phyloP scores from a whole-genome alignment of 2,797 vertebrate genomes.

The Darevskia mixta region DNA sequence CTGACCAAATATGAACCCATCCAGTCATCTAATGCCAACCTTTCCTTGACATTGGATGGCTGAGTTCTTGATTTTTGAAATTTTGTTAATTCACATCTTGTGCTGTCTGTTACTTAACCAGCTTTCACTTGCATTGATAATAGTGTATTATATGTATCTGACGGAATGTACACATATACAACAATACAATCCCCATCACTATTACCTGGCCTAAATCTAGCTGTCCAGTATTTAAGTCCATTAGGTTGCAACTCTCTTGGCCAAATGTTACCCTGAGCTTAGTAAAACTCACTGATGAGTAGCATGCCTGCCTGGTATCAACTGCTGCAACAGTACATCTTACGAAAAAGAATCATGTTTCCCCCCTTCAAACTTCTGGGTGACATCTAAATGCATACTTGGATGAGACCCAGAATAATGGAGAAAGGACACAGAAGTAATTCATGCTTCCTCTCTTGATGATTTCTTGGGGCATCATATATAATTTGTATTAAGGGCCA shows the following conservation, averaged over 20 bases:
- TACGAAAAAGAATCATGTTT: background rate
- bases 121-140: background rate
- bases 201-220: background rate
- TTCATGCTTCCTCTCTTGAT: background rate
- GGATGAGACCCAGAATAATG: background rate
- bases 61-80: constrained; percentile 42
- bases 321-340: background rate
- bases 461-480: background rate
- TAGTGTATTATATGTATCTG: constrained; percentile 15
- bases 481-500: background rate
- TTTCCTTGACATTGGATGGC: constrained; percentile 59
- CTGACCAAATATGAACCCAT: constrained; percentile 29
- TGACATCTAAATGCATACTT: background rate
- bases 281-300: background rate
- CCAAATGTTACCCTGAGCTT: background rate
- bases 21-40: constrained; percentile 32
- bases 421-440: background rate
- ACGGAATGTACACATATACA: background rate
- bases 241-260: background rate
- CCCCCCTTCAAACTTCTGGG: background rate
- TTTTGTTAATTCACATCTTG: constrained; percentile 26
- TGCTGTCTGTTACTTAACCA: constrained; percentile 45
- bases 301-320: background rate
- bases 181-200: constrained; percentile 11
- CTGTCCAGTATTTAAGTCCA: background rate